Evolutionary conservation across 2,888 invertebrate genomes (phyloP).

Genomic region (Drosophila mettleri): DNA sequence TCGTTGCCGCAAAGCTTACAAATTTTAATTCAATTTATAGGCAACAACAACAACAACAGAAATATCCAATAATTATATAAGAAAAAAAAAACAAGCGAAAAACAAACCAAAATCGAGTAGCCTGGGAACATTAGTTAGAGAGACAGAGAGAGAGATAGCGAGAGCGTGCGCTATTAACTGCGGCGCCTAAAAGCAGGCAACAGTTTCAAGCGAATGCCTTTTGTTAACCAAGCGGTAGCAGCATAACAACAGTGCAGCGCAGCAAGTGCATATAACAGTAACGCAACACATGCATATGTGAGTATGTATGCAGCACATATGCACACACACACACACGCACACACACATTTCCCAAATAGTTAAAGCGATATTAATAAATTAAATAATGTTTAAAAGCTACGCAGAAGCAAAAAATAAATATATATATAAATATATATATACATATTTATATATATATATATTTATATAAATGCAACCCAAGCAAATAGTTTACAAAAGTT

Average conservation of each 20-base stretch:
- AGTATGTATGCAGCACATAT: neutral
- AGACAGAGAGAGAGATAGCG: conserved; percentile 17
- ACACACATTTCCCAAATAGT: conserved; percentile 46
- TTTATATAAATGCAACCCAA: conserved; percentile 20
- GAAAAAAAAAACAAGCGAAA: conserved; percentile 15
- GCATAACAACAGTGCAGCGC: too few relatives aligned
- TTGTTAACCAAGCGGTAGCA: neutral
- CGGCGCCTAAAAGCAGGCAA: conserved; percentile 46
- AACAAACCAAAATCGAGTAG: conserved; percentile 2
- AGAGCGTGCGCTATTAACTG: conserved; percentile 13
- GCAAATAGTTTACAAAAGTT: conserved; percentile 51
- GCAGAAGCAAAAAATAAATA: neutral
- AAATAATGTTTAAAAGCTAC: conserved; percentile 34
- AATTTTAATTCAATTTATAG: conserved; percentile 50
- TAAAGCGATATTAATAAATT: conserved; percentile 23
- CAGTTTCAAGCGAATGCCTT: conserved; percentile 10
- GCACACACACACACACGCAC: conserved; percentile 26
- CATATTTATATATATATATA: neutral
- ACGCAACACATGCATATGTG: neutral
- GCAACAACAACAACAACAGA: conserved; percentile 9
- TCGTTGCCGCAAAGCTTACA: conserved; percentile 40
- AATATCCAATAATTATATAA: conserved; percentile 4
- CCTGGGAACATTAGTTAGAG: conserved; percentile 34
- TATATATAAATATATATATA: neutral
- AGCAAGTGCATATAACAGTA: conserved; percentile 1